A percentile compares a stretch with the other conserved stretches of the same genome.
Conservation (phyloP, 2,888 invertebrate genomes). For the Melanophora roralis region DNA sequence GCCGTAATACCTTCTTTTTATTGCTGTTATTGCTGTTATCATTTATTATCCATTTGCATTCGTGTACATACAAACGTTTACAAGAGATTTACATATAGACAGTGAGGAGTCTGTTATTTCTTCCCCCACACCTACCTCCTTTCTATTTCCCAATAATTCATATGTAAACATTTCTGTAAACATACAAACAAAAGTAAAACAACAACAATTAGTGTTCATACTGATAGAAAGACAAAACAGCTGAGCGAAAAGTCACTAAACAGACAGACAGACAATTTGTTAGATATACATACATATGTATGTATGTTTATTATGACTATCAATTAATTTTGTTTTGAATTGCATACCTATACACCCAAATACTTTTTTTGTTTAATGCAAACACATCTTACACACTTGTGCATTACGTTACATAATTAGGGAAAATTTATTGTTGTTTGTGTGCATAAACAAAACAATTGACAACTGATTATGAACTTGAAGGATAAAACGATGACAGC, state of each 20-base stretch:
- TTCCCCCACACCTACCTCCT: too few species aligned
- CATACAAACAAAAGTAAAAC: background rate
- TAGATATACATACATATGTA: conserved; percentile 1
- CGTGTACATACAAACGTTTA: background rate
- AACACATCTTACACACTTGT: background rate
- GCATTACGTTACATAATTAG: conserved; percentile 44
- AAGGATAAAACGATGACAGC: conserved; percentile 35
- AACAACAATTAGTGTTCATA: conserved; percentile 12
- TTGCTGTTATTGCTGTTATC: conserved; percentile 13
- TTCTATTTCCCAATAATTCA: too few species aligned
- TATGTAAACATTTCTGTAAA: too few species aligned
- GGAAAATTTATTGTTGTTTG: conserved; percentile 6
- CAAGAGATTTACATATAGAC: conserved; percentile 49
- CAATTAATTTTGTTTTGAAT: conserved; percentile 30
- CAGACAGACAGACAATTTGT: conserved; percentile 24
- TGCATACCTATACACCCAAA: background rate
- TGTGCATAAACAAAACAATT: background rate
- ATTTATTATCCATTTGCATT: conserved; percentile 31
- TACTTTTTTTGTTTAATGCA: background rate
- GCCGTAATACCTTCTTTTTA: too few species aligned
- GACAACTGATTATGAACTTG: conserved; percentile 52
- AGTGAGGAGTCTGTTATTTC: conserved; percentile 33
- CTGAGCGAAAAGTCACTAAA: background rate
- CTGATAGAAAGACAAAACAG: background rate
- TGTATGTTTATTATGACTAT: conserved; percentile 27